Conservation (phyloP, 2,888 invertebrate species). For the Altica lythri region DNA sequence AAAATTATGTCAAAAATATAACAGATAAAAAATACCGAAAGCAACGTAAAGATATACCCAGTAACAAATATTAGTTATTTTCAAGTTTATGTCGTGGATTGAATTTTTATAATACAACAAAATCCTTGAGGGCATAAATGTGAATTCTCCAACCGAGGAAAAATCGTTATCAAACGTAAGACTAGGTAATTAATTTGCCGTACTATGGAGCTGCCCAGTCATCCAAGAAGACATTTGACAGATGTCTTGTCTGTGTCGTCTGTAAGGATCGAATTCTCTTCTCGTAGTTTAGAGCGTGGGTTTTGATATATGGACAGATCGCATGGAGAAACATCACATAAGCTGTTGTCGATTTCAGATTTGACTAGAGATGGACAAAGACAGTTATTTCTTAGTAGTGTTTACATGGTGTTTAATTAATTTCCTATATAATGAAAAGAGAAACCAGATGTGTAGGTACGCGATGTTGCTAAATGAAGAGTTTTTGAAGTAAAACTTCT, state of each 20-base stretch:
- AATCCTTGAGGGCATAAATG: constrained; percentile 5
- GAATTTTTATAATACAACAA: no score
- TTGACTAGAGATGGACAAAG: constrained; percentile 26
- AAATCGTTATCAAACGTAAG: constrained; percentile 29
- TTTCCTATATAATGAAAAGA: neutral
- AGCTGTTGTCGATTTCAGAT: constrained; percentile 51
- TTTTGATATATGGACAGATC: constrained; percentile 53
- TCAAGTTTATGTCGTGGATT: no score
- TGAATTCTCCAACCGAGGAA: constrained; percentile 32
- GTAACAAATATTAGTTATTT: no score
- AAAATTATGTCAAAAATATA: no score
- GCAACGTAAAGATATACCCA: no score
- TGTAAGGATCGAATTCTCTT: constrained; percentile 30
- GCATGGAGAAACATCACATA: constrained; percentile 55
- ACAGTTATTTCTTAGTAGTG: constrained; percentile 3
- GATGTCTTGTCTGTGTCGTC: constrained; percentile 42
- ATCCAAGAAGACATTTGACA: constrained; percentile 42
- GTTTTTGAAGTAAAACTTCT: no score
- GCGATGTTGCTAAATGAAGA: no score
- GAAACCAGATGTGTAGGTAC: neutral
- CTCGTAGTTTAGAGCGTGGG: constrained; percentile 46
- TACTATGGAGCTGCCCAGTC: constrained; percentile 44
- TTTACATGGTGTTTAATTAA: constrained; percentile 5
- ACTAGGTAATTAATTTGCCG: constrained; percentile 45
- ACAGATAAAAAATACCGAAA: no score